phyloP scores from a whole-genome alignment of 2,797 vertebrate species.

The Channa striata region DNA sequence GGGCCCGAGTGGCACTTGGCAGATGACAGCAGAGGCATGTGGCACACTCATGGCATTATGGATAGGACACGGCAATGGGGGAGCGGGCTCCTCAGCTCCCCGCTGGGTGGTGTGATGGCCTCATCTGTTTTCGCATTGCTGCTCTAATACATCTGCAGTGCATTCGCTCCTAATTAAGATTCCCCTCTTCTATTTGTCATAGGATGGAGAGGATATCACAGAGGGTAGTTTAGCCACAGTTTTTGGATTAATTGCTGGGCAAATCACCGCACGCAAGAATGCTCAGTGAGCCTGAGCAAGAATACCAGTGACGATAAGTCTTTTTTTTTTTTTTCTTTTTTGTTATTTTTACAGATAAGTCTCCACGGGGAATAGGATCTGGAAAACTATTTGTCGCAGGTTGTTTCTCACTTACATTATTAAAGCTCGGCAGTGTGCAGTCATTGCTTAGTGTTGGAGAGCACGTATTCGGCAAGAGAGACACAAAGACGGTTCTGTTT shows the following conservation, averaged over 20 bases:
- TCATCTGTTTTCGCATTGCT: slow-evolving; percentile 86
- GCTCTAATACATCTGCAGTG: slow-evolving; percentile 82
- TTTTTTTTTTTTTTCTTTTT: slow-evolving; percentile 31
- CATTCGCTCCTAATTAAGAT: slow-evolving; percentile 87
- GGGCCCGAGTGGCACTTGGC: slow-evolving; percentile 69
- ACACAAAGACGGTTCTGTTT: not conserved
- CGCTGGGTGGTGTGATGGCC: slow-evolving; percentile 82
- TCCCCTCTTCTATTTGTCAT: slow-evolving; percentile 84
- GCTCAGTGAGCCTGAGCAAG: slow-evolving; percentile 66
- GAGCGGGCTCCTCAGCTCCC: slow-evolving; percentile 79
- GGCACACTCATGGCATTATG: slow-evolving; percentile 80
- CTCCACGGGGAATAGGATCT: slow-evolving; percentile 54
- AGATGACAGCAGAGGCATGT: slow-evolving; percentile 81
- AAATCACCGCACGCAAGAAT: slow-evolving; percentile 81
- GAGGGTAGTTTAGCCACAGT: slow-evolving; percentile 84
- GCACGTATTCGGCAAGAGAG: slow-evolving; percentile 10
- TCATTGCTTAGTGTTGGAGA: slow-evolving; percentile 40
- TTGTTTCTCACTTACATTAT: slow-evolving; percentile 51
- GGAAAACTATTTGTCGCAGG: slow-evolving; percentile 62
- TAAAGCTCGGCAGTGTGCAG: slow-evolving; percentile 55
- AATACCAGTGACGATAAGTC: slow-evolving; percentile 67
- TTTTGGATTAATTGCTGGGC: slow-evolving; percentile 84
- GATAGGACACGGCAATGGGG: slow-evolving; percentile 83
- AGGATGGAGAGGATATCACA: slow-evolving; percentile 79
- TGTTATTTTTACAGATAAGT: slow-evolving; percentile 70